Conservation (phyloP, 1,140 invertebrate genomes). For the Sitobion miscanthi region DNA sequence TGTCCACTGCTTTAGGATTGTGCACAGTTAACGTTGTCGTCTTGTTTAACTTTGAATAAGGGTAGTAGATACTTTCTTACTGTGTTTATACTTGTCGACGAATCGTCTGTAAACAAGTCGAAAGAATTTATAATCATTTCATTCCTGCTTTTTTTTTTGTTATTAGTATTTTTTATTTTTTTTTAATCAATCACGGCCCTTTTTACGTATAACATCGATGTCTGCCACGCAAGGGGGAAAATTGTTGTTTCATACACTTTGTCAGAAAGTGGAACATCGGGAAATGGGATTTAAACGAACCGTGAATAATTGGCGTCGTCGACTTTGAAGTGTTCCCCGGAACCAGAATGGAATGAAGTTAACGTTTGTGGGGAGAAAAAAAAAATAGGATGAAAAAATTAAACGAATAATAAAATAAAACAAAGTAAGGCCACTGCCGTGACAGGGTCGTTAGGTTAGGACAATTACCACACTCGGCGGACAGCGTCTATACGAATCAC, state of each 20-base stretch:
- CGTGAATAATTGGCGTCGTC: conserved; percentile 11
- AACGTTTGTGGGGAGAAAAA: not conserved
- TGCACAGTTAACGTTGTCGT: not conserved
- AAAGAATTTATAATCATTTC: conserved; percentile 17
- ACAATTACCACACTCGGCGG: not conserved
- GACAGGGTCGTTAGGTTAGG: not conserved
- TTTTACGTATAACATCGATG: conserved; percentile 14
- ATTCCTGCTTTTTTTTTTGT: not conserved
- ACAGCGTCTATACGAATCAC: not conserved
- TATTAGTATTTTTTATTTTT: not conserved
- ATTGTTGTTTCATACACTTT: not conserved
- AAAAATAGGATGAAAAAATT: not conserved
- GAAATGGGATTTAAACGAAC: conserved; percentile 35
- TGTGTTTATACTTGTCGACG: not conserved
- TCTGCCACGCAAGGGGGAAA: not conserved
- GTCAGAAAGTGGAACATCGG: not conserved
- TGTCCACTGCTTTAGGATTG: not conserved
- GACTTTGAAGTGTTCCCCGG: conserved; percentile 14
- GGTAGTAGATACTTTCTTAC: not conserved
- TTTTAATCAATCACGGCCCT: conserved; percentile 24
- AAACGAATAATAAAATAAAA: not conserved
- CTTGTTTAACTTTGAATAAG: conserved; percentile 21
- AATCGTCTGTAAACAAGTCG: not conserved
- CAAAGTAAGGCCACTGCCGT: not conserved
- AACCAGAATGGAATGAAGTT: conserved; percentile 38